Conservation (phyloP, 2,888 invertebrate genomes). For the Lepidocyrtinus sp. region DNA sequence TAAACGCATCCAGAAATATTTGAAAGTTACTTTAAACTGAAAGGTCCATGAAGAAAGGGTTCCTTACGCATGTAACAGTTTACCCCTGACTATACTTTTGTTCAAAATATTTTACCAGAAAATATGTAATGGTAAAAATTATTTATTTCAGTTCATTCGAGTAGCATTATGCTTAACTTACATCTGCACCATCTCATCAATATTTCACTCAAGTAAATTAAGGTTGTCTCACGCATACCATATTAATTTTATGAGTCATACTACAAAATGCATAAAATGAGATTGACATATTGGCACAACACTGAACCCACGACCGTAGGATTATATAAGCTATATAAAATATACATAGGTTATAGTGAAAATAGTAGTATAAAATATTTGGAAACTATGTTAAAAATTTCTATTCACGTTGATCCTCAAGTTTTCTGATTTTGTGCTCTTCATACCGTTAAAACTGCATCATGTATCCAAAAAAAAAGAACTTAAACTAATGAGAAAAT, state of each 20-base stretch:
- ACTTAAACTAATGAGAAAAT: neutral
- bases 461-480: neutral
- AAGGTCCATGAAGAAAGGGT: neutral
- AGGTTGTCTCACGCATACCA: neutral
- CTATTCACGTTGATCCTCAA: no score
- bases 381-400: no score
- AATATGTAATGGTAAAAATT: neutral
- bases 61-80: no score
- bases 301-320: constrained; percentile 33
- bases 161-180: no score
- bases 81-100: neutral
- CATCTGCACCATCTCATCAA: neutral
- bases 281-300: constrained; percentile 56
- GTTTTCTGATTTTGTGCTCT: no score
- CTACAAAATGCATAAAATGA: constrained; percentile 37
- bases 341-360: no score
- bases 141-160: neutral
- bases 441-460: neutral
- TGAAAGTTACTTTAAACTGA: no score
- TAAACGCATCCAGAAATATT: no score
- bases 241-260: neutral
- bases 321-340: neutral
- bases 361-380: no score
- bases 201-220: neutral
- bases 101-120: neutral